phyloP scores from a whole-genome alignment of 2,113 vertebrate genomes.

The Oostethus manadensis region DNA sequence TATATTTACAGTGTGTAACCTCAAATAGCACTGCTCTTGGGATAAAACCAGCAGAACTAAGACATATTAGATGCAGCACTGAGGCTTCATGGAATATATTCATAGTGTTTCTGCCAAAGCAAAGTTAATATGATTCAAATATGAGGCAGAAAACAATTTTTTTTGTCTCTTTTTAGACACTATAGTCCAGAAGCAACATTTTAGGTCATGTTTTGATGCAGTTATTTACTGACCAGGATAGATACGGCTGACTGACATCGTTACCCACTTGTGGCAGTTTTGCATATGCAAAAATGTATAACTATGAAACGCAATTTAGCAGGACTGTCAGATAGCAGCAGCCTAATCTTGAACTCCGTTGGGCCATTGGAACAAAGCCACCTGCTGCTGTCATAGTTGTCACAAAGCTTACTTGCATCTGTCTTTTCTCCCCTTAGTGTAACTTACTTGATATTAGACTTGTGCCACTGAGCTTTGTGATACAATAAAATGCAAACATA shows the following conservation, averaged over 20 bases:
- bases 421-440: conserved; percentile 14
- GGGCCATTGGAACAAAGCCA: conserved; percentile 21
- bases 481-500: conserved; percentile 24
- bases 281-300: conserved; percentile 12
- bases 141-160: conserved; percentile 48
- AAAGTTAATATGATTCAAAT: conserved; percentile 46
- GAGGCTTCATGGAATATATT: conserved; percentile 21
- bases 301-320: conserved; percentile 6
- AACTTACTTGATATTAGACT: conserved; percentile 28
- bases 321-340: not conserved
- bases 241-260: conserved; percentile 17
- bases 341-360: not conserved
- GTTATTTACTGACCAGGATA: conserved; percentile 46
- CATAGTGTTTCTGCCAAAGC: conserved; percentile 33
- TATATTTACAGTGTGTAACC: conserved; percentile 6
- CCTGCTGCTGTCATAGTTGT: conserved; percentile 29
- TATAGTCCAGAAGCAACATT: conserved; percentile 23
- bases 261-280: conserved; percentile 20
- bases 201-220: conserved; percentile 50
- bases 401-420: conserved; percentile 18
- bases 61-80: conserved; percentile 44
- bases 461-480: conserved; percentile 31
- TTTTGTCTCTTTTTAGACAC: conserved; percentile 45
- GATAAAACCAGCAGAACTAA: conserved; percentile 41
- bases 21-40: conserved; percentile 3